Evolutionary conservation across 2,797 vertebrate species (phyloP).

Genomic region (Betta splendens): DNA sequence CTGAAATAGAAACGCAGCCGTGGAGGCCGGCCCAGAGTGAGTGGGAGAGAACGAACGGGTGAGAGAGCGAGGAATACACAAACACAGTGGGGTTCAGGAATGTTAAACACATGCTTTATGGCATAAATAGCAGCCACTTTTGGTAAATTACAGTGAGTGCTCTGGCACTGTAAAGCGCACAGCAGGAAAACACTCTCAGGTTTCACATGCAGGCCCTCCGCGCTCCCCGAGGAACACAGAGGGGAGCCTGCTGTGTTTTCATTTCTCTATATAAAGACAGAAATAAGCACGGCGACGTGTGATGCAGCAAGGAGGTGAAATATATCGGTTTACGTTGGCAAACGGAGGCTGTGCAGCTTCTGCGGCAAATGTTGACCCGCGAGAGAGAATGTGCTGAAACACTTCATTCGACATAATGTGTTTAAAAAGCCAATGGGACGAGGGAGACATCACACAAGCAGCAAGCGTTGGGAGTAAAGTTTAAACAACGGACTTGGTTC

Average conservation of each 20-base stretch:
- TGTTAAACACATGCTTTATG: slow-evolving; percentile 87
- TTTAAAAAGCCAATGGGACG: no score
- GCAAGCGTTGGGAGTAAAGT: slow-evolving; percentile 8
- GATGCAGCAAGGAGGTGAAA: slow-evolving; percentile 56
- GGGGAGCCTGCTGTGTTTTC: slow-evolving; percentile 73
- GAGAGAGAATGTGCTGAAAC: not conserved
- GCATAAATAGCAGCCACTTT: slow-evolving; percentile 86
- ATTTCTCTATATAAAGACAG: slow-evolving; percentile 71
- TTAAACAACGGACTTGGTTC: slow-evolving; percentile 14
- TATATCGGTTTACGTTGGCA: slow-evolving; percentile 12
- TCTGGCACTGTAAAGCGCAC: slow-evolving; percentile 79
- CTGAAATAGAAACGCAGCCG: slow-evolving; percentile 76
- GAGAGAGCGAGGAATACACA: slow-evolving; percentile 77
- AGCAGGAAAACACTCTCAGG: slow-evolving; percentile 81
- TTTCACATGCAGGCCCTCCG: slow-evolving; percentile 78
- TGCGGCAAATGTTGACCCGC: slow-evolving; percentile 12
- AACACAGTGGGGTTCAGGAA: slow-evolving; percentile 83
- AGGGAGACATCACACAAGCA: not conserved
- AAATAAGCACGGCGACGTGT: slow-evolving; percentile 56
- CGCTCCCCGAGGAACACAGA: slow-evolving; percentile 73
- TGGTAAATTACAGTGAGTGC: slow-evolving; percentile 87
- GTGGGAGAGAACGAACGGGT: slow-evolving; percentile 58
- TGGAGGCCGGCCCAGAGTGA: slow-evolving; percentile 67
- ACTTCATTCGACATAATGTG: not conserved
- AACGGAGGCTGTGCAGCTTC: slow-evolving; percentile 2